Evolutionary conservation across 2,797 vertebrate species (phyloP).

Genomic region (Odontamblyopus lacepedii): DNA sequence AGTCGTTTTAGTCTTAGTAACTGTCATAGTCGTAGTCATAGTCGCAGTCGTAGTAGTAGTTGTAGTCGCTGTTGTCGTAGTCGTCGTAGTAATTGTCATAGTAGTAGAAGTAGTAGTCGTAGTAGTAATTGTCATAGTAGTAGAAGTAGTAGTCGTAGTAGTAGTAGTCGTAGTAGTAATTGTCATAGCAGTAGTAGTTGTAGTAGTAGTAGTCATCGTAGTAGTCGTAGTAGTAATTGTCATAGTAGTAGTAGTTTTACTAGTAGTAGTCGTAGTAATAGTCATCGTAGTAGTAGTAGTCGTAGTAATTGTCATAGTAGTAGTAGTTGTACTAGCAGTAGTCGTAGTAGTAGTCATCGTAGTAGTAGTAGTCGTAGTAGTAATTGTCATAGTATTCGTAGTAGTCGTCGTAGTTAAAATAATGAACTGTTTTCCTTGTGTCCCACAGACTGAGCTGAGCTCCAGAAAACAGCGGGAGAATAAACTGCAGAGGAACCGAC

Average conservation of each 20-base stretch:
- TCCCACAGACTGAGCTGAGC: conserved; percentile 45
- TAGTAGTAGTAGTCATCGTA: too few relatives aligned
- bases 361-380: not conserved
- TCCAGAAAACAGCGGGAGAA: conserved; percentile 79
- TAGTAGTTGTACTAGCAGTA: too few relatives aligned
- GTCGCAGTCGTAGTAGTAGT: too few relatives aligned
- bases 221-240: not conserved
- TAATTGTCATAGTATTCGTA: not conserved
- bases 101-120: too few relatives aligned
- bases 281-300: too few relatives aligned
- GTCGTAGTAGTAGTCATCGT: not conserved
- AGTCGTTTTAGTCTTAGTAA: not conserved
- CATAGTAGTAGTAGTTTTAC: too few relatives aligned
- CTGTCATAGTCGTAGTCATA: too few relatives aligned
- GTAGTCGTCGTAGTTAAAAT: too few relatives aligned
- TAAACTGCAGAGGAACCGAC: conserved; percentile 83
- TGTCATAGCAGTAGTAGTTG: not conserved
- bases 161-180: not conserved
- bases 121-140: not conserved
- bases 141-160: too few relatives aligned
- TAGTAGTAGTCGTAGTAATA: too few relatives aligned
- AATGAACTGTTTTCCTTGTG: not conserved
- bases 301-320: not conserved
- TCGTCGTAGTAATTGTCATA: too few relatives aligned
- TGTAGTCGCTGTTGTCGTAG: not conserved